Conservation (phyloP, 1,140 invertebrate genomes). For the Cherax quadricarinatus region DNA sequence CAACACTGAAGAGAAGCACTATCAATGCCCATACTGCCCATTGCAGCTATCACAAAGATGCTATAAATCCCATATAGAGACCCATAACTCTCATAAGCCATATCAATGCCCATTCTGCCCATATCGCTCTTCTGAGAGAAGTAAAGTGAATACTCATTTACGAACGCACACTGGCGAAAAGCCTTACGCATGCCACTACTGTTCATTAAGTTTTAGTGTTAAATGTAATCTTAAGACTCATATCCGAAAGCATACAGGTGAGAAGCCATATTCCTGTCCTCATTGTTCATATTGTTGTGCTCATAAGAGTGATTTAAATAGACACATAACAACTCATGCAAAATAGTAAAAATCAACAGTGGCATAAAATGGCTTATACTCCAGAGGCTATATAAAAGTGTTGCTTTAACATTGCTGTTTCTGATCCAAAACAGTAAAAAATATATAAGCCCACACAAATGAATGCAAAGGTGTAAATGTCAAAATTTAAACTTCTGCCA, state of each 20-base stretch:
- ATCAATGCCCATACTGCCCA: conserved; percentile 7
- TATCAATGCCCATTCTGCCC: neutral
- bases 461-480: too few species aligned
- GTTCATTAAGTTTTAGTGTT: conserved; percentile 31
- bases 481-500: too few species aligned
- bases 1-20: neutral
- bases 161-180: conserved; percentile 31
- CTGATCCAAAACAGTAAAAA: too few species aligned
- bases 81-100: conserved; percentile 1
- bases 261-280: conserved; percentile 21
- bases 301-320: conserved; percentile 36
- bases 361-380: too few species aligned
- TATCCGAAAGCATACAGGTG: conserved; percentile 24
- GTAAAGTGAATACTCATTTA: conserved; percentile 2
- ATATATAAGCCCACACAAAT: too few species aligned
- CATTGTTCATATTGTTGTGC: conserved; percentile 31
- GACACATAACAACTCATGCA: conserved; percentile 7
- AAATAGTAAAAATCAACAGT: neutral
- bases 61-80: conserved; percentile 2
- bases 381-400: too few species aligned
- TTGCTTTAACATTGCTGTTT: too few species aligned
- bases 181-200: conserved; percentile 13
- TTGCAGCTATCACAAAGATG: conserved; percentile 18
- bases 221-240: conserved; percentile 36
- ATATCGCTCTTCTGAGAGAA: neutral